Percentiles rank a stretch among this genome's conserved stretches.
phyloP scores from a whole-genome alignment of 2,888 invertebrate species.

The Ormia ochracea region DNA sequence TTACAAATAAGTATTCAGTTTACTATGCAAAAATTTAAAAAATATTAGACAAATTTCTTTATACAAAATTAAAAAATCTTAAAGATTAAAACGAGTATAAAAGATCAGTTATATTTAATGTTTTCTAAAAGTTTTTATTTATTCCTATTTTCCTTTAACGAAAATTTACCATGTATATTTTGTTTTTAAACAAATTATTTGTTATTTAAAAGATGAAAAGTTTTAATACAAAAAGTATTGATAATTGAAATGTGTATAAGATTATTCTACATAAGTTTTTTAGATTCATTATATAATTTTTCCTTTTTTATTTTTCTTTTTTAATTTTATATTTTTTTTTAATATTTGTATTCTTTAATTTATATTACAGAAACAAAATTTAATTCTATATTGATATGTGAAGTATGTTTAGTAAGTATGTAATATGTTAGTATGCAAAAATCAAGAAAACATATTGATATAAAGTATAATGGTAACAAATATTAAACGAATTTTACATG shows the following conservation, averaged over 20 bases:
- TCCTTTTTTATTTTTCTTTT: not conserved
- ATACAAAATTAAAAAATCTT: slow-evolving; percentile 29
- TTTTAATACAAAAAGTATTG: slow-evolving; percentile 17
- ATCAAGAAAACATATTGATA: slow-evolving; percentile 18
- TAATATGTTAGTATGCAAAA: slow-evolving; percentile 24
- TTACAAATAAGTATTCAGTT: slow-evolving; percentile 15
- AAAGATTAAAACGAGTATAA: slow-evolving; percentile 27
- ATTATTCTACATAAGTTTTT: not conserved
- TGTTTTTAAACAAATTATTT: slow-evolving; percentile 59
- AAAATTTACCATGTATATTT: slow-evolving; percentile 50
- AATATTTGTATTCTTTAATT: not conserved
- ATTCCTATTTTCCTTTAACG: slow-evolving; percentile 15
- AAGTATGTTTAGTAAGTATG: not conserved
- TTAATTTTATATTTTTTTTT: not conserved
- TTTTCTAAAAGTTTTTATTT: not conserved
- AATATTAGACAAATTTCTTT: slow-evolving; percentile 48
- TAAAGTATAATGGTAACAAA: slow-evolving; percentile 42
- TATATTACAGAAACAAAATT: slow-evolving; percentile 19
- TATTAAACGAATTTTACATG: slow-evolving; percentile 51
- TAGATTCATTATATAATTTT: slow-evolving; percentile 7
- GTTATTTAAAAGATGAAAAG: slow-evolving; percentile 22
- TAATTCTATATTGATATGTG: slow-evolving; percentile 19
- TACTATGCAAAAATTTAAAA: slow-evolving; percentile 8
- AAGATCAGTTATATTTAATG: slow-evolving; percentile 3
- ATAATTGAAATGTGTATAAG: slow-evolving; percentile 2